phyloP scores from a whole-genome alignment of 2,888 invertebrate genomes.

The Microchrysa polita region DNA sequence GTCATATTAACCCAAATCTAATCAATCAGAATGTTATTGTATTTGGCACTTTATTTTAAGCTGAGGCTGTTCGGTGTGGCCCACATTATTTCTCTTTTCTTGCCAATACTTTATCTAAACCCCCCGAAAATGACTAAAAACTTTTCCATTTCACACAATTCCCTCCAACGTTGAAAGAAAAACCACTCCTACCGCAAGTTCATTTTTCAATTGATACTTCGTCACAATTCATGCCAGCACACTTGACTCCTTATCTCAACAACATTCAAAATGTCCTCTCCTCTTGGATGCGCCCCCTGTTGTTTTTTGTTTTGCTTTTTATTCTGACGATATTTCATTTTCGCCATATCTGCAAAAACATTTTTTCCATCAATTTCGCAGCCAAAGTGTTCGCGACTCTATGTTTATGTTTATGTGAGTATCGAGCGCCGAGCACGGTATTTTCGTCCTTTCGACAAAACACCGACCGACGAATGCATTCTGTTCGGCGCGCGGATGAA shows the following conservation, averaged over 20 bases:
- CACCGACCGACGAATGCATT: constrained; percentile 45
- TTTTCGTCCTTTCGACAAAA: constrained; percentile 10
- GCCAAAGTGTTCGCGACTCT: constrained; percentile 11
- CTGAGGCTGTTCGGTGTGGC: too few relatives aligned
- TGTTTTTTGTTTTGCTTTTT: background rate
- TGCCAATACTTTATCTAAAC: too few relatives aligned
- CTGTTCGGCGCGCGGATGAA: constrained; percentile 46
- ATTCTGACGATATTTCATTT: constrained; percentile 11
- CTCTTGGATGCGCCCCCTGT: too few relatives aligned
- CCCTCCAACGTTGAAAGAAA: too few relatives aligned
- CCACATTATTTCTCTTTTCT: too few relatives aligned
- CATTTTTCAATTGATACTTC: constrained; percentile 5
- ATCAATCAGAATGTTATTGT: too few relatives aligned
- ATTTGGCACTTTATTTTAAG: too few relatives aligned
- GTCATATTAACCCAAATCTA: too few relatives aligned
- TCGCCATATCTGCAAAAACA: constrained; percentile 17
- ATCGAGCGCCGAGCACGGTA: background rate
- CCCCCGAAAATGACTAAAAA: too few relatives aligned
- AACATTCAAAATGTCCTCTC: background rate
- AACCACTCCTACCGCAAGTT: background rate
- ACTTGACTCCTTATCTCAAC: constrained; percentile 2
- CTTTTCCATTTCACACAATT: too few relatives aligned
- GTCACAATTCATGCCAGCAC: background rate
- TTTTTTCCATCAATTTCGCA: constrained; percentile 9
- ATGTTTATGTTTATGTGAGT: too few relatives aligned